A percentile compares a stretch with the other conserved stretches of the same genome.
These are phyloP conservation scores for Ellobium chinense DNA, from an alignment of 2,888 invertebrate genomes.

Conservation along the genomic window DNA sequence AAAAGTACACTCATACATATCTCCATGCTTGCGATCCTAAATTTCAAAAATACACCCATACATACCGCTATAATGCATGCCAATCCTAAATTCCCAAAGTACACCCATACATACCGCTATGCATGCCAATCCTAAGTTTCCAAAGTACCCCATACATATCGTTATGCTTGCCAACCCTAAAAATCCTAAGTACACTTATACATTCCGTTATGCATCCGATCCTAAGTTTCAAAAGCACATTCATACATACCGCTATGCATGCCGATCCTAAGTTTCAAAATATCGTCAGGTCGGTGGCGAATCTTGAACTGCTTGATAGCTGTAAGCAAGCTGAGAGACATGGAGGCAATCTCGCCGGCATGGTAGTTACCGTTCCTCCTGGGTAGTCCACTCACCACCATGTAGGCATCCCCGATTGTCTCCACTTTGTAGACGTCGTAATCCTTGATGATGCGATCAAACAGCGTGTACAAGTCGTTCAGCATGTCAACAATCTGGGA, in stretches of 20 bases:
- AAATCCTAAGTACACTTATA: neutral
- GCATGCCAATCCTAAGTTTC: too few relatives aligned
- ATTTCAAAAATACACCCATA: neutral
- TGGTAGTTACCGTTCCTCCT: constrained; percentile 72
- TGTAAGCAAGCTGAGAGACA: constrained; percentile 73
- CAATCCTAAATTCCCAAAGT: neutral
- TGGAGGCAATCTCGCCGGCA: constrained; percentile 76
- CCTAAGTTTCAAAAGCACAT: neutral
- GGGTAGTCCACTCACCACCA: constrained; percentile 78
- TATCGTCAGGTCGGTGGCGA: constrained; percentile 67
- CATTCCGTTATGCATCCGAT: neutral
- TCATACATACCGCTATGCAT: constrained; percentile 73
- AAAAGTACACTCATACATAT: too few relatives aligned
- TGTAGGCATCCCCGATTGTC: constrained; percentile 77
- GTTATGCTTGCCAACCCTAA: too few relatives aligned
- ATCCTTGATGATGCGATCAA: constrained; percentile 96
- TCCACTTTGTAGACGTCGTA: constrained; percentile 98
- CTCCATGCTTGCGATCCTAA: too few relatives aligned
- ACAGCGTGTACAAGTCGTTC: constrained; percentile 97
- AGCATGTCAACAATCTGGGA: constrained; percentile 94
- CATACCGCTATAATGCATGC: neutral
- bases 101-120: too few relatives aligned
- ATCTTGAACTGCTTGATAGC: constrained; percentile 74
- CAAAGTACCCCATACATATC: too few relatives aligned
- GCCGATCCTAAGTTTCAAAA: constrained; percentile 74